Evolutionary conservation across 2,797 vertebrate genomes (phyloP).

Genomic region (Pyrrhura leucotis): DNA sequence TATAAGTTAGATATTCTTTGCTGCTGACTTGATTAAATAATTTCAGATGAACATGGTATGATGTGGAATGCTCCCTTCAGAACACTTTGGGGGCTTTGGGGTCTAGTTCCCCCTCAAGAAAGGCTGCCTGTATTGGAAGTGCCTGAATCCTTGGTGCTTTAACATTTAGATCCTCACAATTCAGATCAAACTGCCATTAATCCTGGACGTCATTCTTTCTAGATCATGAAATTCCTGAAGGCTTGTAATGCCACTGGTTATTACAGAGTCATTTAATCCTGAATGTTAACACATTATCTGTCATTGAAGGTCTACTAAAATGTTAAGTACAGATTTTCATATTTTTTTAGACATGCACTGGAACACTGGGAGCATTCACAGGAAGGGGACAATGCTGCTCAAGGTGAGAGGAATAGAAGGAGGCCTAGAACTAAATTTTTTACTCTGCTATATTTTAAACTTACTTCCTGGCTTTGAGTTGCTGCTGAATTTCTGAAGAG

Average conservation of each 20-base stretch:
- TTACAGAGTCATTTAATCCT: background rate
- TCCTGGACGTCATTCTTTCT: background rate
- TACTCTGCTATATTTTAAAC: background rate
- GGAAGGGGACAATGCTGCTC: background rate
- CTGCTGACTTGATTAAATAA: background rate
- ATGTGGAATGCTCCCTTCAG: background rate
- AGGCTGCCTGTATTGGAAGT: background rate
- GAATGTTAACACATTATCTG: background rate
- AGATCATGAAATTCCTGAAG: background rate
- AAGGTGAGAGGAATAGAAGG: background rate
- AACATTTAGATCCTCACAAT: background rate
- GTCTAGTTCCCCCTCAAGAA: background rate
- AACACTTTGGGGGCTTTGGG: background rate
- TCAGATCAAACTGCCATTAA: background rate
- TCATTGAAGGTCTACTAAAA: background rate
- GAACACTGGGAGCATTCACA: background rate
- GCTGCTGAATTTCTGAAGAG: background rate
- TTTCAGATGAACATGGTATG: background rate
- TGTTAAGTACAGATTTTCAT: background rate
- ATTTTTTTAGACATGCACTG: background rate
- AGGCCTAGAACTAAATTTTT: background rate
- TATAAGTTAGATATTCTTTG: background rate
- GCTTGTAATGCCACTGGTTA: background rate
- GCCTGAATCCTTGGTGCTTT: background rate
- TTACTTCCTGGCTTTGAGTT: background rate